Evolutionary conservation across 2,797 vertebrate genomes (phyloP).

Genomic region (Artibeus jamaicensis): DNA sequence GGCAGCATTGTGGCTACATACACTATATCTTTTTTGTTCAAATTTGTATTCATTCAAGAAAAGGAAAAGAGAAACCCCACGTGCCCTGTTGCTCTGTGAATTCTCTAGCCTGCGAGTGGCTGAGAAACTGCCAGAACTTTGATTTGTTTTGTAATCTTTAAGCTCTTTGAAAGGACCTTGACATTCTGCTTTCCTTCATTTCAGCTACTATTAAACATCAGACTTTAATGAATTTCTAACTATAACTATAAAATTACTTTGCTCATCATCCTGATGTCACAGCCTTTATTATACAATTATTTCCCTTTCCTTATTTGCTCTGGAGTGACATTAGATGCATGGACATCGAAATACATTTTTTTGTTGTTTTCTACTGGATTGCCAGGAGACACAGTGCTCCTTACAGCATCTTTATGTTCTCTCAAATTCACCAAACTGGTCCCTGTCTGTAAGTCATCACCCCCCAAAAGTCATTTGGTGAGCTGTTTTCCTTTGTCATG

Average conservation of each 20-base stretch:
- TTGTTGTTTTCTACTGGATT: conserved; percentile 48
- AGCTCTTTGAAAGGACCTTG: conserved; percentile 63
- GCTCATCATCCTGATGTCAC: conserved; percentile 49
- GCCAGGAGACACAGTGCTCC: conserved; percentile 28
- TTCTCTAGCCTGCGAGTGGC: conserved; percentile 9
- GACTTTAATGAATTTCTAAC: conserved; percentile 70
- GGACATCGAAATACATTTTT: conserved; percentile 6
- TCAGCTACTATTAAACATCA: conserved; percentile 63
- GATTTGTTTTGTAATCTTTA: conserved; percentile 69
- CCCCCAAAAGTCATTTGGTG: conserved; percentile 22
- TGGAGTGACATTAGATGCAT: conserved; percentile 56
- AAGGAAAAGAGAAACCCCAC: not conserved
- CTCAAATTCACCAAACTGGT: conserved; percentile 51
- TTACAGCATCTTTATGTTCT: conserved; percentile 29
- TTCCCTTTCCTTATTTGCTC: conserved; percentile 50
- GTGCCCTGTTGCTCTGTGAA: conserved; percentile 41
- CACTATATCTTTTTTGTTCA: not conserved
- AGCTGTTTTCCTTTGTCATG: conserved; percentile 50
- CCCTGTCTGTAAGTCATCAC: conserved; percentile 63
- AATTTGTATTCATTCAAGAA: conserved; percentile 53
- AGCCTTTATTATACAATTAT: conserved; percentile 23
- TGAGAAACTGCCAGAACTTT: conserved; percentile 58
- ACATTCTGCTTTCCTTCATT: conserved; percentile 69
- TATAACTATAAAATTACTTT: conserved; percentile 59
- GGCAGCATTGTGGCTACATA: not conserved